Conservation (phyloP, 2,113 vertebrate genomes). For the Gnathonemus longibarbis region DNA sequence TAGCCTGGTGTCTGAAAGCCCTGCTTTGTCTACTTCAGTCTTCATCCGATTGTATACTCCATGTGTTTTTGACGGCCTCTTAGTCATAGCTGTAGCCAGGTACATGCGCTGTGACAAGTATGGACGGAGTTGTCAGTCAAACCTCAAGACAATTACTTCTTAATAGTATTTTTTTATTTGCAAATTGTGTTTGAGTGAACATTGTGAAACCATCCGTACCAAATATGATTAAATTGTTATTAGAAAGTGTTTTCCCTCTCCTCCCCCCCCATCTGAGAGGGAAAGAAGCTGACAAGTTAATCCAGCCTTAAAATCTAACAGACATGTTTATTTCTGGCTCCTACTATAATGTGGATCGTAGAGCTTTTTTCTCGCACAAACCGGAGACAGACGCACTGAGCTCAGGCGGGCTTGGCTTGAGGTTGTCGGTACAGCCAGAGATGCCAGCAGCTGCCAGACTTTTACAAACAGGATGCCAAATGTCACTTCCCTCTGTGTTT, state of each 20-base stretch:
- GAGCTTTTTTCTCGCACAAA: background rate
- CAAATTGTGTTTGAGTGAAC: background rate
- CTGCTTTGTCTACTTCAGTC: background rate
- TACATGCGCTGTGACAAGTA: background rate
- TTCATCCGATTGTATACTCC: background rate
- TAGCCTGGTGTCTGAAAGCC: background rate
- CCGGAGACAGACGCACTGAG: background rate
- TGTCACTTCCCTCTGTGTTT: background rate
- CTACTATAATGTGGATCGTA: background rate
- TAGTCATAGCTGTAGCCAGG: background rate
- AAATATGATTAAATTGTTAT: constrained; percentile 3
- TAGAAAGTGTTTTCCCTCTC: background rate
- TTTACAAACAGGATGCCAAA: background rate
- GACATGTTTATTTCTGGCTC: background rate
- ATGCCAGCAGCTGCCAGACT: background rate
- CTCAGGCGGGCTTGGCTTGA: background rate
- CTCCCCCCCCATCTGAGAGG: background rate
- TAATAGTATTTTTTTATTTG: background rate
- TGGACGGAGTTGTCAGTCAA: background rate
- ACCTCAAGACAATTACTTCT: background rate
- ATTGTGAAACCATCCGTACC: background rate
- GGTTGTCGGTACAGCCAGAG: background rate
- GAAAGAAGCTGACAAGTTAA: background rate
- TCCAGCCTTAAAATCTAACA: background rate
- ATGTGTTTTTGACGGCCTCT: background rate